Percentiles rank a stretch among this genome's conserved stretches.
phyloP scores from a whole-genome alignment of 2,113 vertebrate genomes.

The Trogon melanurus region DNA sequence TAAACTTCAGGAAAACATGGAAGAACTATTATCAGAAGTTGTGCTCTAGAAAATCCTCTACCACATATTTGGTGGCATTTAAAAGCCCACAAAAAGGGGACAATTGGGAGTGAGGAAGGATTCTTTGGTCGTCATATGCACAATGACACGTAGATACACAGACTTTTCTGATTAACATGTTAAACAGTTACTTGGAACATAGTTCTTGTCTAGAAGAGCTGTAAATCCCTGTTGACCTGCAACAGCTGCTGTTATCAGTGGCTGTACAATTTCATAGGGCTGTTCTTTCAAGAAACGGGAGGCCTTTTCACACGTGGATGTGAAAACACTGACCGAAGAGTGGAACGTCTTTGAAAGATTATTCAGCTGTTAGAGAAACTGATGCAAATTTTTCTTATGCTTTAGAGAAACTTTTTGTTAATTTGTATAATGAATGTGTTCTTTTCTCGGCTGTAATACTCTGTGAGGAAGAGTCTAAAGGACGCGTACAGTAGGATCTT shows the following conservation, averaged over 20 bases:
- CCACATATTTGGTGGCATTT: background rate
- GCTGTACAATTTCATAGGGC: background rate
- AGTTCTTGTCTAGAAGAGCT: background rate
- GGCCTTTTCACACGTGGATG: background rate
- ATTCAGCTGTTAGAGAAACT: background rate
- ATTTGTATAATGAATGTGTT: background rate
- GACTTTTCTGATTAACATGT: background rate
- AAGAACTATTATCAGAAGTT: background rate
- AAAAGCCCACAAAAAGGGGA: background rate
- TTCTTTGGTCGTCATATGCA: background rate
- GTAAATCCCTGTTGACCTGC: background rate
- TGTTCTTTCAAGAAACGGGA: background rate
- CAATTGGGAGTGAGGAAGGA: background rate
- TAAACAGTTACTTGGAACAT: background rate
- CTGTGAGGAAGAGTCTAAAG: background rate
- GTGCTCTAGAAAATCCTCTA: background rate
- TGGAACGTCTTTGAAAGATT: background rate
- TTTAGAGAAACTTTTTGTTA: background rate
- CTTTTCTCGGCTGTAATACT: background rate
- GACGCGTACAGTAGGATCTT: background rate
- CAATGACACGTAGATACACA: background rate
- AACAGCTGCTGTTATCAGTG: background rate
- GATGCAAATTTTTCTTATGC: background rate
- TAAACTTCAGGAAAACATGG: background rate
- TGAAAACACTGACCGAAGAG: background rate